Conservation (phyloP, 1,140 invertebrate species). For the Amphibalanus amphitrite region DNA sequence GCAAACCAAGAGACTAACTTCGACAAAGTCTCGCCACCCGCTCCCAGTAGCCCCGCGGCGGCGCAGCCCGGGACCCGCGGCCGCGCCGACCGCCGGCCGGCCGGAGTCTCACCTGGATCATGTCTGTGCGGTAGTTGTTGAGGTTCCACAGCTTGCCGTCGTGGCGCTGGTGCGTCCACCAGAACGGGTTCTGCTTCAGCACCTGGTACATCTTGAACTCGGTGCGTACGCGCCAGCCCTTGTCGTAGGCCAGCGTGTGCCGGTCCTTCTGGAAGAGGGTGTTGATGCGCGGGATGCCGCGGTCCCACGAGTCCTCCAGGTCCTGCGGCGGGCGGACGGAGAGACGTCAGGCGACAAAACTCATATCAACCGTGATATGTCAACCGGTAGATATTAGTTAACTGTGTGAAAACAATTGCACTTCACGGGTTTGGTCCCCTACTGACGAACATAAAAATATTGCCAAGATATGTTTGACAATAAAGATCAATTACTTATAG, state of each 20-base stretch:
- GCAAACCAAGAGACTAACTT: no score
- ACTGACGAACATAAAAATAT: no score
- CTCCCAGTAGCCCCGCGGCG: no score
- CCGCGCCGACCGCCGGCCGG: slow-evolving; percentile 74
- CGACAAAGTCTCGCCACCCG: no score
- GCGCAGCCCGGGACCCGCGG: no score
- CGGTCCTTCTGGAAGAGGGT: slow-evolving; percentile 98
- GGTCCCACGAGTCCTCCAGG: slow-evolving; percentile 97
- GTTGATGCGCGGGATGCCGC: slow-evolving; percentile 97
- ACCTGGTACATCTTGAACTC: slow-evolving; percentile 99
- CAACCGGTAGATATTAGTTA: no score
- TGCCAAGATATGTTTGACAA: no score
- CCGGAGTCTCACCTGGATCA: slow-evolving; percentile 58
- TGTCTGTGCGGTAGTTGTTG: slow-evolving; percentile 98
- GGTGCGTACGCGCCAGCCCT: slow-evolving; percentile 96
- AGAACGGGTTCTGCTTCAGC: slow-evolving; percentile 98
- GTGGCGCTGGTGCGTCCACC: slow-evolving; percentile 97
- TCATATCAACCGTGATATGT: no score
- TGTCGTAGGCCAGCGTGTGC: slow-evolving; percentile 97
- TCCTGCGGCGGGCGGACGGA: slow-evolving; percentile 39
- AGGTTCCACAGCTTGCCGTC: slow-evolving; percentile 99
- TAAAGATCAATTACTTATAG: no score
- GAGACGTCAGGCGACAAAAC: no score
- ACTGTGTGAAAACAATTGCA: no score
- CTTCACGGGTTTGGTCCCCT: no score